Conservation (phyloP, 2,113 vertebrate genomes). For the Rhipidura dahli region DNA sequence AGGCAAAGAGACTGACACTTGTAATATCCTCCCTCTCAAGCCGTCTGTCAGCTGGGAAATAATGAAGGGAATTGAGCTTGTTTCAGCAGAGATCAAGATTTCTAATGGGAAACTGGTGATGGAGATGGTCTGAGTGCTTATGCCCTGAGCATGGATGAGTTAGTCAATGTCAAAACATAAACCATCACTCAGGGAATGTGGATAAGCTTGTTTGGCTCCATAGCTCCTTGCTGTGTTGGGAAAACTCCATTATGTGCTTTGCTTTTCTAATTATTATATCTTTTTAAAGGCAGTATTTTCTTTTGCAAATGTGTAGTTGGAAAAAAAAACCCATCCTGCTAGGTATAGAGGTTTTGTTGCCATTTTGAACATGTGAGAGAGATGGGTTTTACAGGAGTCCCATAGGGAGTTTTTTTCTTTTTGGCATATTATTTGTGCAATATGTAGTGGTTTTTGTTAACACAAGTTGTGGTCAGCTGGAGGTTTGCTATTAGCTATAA, state of each 20-base stretch:
- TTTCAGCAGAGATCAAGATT: slow-evolving; percentile 59
- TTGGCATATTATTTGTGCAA: not conserved
- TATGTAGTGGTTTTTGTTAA: not conserved
- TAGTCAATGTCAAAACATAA: slow-evolving; percentile 63
- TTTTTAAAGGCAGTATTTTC: not conserved
- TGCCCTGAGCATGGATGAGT: slow-evolving; percentile 58
- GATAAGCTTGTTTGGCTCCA: slow-evolving; percentile 10
- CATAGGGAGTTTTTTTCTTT: not conserved
- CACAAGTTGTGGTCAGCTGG: not conserved
- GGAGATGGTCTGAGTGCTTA: slow-evolving; percentile 51
- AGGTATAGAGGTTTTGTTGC: not conserved
- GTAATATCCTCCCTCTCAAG: slow-evolving; percentile 61
- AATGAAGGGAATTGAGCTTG: slow-evolving; percentile 44
- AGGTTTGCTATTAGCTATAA: not conserved
- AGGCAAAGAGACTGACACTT: slow-evolving; percentile 51
- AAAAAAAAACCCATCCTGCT: not conserved
- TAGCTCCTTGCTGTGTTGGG: not conserved
- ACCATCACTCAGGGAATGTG: slow-evolving; percentile 12
- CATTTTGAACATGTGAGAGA: not conserved
- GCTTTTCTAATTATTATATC: not conserved
- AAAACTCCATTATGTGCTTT: not conserved
- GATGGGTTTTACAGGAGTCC: not conserved
- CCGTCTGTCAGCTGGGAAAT: slow-evolving; percentile 25
- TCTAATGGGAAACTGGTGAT: slow-evolving; percentile 48
- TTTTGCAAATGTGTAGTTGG: not conserved